Evolutionary conservation across 2,113 vertebrate species (phyloP).

Genomic region (Silurus meridionalis): DNA sequence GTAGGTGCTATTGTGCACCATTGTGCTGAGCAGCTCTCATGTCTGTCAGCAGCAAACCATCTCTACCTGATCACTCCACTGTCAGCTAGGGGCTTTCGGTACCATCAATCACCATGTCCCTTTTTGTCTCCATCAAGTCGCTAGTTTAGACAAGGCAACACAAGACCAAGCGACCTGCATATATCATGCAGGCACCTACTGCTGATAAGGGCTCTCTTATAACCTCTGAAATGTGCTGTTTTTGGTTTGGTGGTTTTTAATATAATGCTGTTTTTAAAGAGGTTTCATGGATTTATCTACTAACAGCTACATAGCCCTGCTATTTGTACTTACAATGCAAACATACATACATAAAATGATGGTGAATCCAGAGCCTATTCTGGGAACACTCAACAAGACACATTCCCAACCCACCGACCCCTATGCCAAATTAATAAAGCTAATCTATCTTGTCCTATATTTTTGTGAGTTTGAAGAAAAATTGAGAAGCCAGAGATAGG

Average conservation of each 20-base stretch:
- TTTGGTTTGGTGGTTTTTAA: background rate
- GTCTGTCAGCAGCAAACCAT: conserved; percentile 41
- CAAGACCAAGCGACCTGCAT: background rate
- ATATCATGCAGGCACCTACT: background rate
- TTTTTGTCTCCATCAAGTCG: background rate
- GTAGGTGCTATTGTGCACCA: conserved; percentile 19
- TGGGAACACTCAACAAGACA: background rate
- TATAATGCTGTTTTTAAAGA: too few species aligned
- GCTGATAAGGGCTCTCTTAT: background rate
- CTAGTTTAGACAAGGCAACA: background rate
- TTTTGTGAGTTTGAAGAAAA: background rate
- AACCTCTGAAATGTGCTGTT: background rate
- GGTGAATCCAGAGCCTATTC: background rate
- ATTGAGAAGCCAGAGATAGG: background rate
- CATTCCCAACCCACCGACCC: background rate
- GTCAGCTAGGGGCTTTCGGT: conserved; percentile 28
- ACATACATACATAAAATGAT: background rate
- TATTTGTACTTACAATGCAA: background rate
- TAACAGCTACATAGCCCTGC: background rate
- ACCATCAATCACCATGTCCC: conserved; percentile 25
- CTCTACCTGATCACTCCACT: conserved; percentile 22
- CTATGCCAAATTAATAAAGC: background rate
- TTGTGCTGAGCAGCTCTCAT: conserved; percentile 9
- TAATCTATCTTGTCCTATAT: background rate
- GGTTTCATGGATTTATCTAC: background rate